These are phyloP conservation scores for Odontamblyopus rebecca DNA, from an alignment of 2,797 vertebrate genomes.

Conservation along the genomic window DNA sequence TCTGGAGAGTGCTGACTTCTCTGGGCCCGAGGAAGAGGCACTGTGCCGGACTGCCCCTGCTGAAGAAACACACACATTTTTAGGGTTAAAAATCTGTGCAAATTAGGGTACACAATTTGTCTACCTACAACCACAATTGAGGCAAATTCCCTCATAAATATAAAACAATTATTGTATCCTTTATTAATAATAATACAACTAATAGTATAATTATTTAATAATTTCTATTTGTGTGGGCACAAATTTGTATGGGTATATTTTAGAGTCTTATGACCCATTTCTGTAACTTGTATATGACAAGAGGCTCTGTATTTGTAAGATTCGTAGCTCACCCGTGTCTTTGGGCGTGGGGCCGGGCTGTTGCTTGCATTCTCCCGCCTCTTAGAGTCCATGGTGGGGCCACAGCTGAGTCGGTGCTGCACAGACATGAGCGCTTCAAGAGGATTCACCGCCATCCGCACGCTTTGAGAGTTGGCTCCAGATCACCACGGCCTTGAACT, in stretches of 20 bases:
- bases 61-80: neutral
- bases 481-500: slow-evolving; percentile 15
- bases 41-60: slow-evolving; percentile 9
- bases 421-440: slow-evolving; percentile 59
- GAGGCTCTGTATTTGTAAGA: neutral
- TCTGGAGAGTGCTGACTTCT: slow-evolving; percentile 77
- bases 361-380: slow-evolving; percentile 16
- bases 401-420: slow-evolving; percentile 34
- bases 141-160: neutral
- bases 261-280: neutral
- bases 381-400: slow-evolving; percentile 36
- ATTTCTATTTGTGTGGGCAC: neutral
- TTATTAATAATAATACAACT: neutral
- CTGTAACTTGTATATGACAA: neutral
- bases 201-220: neutral
- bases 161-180: neutral
- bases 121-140: neutral
- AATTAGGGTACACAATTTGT: neutral
- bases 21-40: slow-evolving; percentile 21
- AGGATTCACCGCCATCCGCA: slow-evolving; percentile 60
- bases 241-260: neutral
- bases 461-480: neutral
- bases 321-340: slow-evolving; percentile 73
- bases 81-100: neutral
- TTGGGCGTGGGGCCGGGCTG: slow-evolving; percentile 41